Conservation (phyloP, 2,113 vertebrate genomes). For the Perca flavescens region DNA sequence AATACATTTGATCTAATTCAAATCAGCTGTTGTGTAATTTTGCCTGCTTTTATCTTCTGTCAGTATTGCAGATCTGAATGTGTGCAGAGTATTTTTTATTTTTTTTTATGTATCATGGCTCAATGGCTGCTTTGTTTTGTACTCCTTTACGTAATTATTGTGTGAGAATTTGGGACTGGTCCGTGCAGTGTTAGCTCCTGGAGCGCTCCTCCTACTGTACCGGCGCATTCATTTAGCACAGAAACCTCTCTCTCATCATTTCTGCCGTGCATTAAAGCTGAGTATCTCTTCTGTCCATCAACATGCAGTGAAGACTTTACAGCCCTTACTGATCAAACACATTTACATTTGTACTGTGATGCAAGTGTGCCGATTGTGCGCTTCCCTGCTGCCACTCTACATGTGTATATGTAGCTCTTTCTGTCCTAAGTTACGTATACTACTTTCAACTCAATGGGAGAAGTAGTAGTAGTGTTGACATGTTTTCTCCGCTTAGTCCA, state of each 20-base stretch:
- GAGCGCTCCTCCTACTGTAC: not conserved
- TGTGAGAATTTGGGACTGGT: not conserved
- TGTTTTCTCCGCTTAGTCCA: slow-evolving; percentile 1
- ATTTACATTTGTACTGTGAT: not conserved
- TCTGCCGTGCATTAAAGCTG: not conserved
- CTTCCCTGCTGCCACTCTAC: slow-evolving; percentile 11
- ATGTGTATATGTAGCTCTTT: not conserved
- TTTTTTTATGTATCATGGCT: not conserved
- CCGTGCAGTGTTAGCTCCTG: not conserved
- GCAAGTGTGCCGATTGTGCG: not conserved
- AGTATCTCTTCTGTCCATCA: not conserved
- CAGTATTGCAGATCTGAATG: not conserved
- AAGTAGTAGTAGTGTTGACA: not conserved
- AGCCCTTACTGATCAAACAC: not conserved
- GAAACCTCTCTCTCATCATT: not conserved
- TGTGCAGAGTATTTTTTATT: not conserved
- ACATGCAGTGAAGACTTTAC: not conserved
- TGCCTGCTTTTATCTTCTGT: not conserved
- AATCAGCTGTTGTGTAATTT: not conserved
- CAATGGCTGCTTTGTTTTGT: not conserved
- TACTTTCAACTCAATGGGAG: not conserved
- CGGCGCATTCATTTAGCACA: not conserved
- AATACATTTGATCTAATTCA: too few relatives aligned
- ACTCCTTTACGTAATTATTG: not conserved
- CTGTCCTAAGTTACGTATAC: too few relatives aligned